phyloP scores from a whole-genome alignment of 1,140 invertebrate genomes.

The Zaprionus davidi region DNA sequence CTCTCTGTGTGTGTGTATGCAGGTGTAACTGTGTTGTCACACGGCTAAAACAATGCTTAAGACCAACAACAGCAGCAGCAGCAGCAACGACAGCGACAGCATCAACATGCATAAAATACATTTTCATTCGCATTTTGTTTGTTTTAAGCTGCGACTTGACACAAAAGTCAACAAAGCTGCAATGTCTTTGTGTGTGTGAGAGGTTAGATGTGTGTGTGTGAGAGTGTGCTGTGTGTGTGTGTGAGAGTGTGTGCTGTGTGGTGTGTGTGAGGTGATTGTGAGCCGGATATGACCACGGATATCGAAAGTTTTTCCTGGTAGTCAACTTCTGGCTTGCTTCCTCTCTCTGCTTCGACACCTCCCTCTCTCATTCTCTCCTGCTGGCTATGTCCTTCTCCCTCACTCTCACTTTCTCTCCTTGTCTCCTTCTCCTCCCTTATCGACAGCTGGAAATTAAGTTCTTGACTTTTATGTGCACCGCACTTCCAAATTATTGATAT shows the following conservation, averaged over 20 bases:
- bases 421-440: conserved; percentile 58
- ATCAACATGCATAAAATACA: conserved; percentile 78
- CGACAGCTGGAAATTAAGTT: conserved; percentile 80
- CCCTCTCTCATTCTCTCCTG: background rate
- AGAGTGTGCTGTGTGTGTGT: conserved; percentile 2
- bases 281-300: conserved; percentile 74
- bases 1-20: conserved; percentile 34
- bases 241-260: conserved; percentile 20
- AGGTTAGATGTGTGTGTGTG: conserved; percentile 2
- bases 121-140: conserved; percentile 81
- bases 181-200: conserved; percentile 20
- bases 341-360: background rate
- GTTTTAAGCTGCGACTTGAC: conserved; percentile 78
- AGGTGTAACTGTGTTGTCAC: conserved; percentile 59
- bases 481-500: conserved; percentile 79
- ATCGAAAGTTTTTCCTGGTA: conserved; percentile 74
- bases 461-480: conserved; percentile 78
- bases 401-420: conserved; percentile 4
- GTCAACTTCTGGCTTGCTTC: conserved; percentile 22
- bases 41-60: conserved; percentile 76
- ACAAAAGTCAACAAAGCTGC: conserved; percentile 74
- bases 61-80: conserved; percentile 40
- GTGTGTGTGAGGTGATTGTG: conserved; percentile 21
- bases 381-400: background rate
- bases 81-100: conserved; percentile 54